Evolutionary conservation across 2,113 vertebrate species (phyloP).

Genomic region (Coptodon rendalli): DNA sequence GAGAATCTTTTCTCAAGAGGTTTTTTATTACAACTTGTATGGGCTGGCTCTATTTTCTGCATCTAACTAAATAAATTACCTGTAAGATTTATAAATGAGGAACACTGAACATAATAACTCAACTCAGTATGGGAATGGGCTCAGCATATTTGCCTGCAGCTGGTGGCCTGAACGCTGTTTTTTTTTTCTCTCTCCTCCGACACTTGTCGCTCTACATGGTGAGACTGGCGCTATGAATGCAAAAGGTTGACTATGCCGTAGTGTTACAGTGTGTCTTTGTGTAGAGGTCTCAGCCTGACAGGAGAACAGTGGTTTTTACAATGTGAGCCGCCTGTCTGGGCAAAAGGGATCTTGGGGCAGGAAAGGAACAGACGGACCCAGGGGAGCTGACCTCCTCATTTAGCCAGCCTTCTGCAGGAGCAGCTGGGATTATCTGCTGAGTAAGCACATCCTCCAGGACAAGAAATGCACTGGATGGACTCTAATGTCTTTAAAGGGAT

Average conservation of each 20-base stretch:
- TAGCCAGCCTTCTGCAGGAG: conserved; percentile 43
- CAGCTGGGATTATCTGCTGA: conserved; percentile 59
- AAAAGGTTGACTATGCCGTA: conserved; percentile 30
- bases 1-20: not conserved
- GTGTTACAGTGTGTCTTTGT: conserved; percentile 10
- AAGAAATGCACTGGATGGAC: not conserved
- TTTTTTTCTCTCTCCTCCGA: not conserved
- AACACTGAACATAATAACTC: not conserved
- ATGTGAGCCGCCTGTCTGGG: conserved; percentile 29
- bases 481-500: not conserved
- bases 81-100: conserved; percentile 21
- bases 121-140: conserved; percentile 16
- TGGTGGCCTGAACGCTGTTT: not conserved
- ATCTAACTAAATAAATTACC: conserved; percentile 23
- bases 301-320: conserved; percentile 54
- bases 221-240: conserved; percentile 3
- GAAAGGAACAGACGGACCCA: conserved; percentile 37
- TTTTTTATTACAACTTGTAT: conserved; percentile 17
- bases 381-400: conserved; percentile 63
- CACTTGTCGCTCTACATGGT: conserved; percentile 39
- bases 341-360: conserved; percentile 21
- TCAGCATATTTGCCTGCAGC: conserved; percentile 27
- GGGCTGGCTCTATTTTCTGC: not conserved
- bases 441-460: conserved; percentile 43
- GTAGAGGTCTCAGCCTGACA: conserved; percentile 61